Base-by-base conservation (phyloP, 2,888 invertebrate genomes). In the Macrophya alboannulata region DNA sequence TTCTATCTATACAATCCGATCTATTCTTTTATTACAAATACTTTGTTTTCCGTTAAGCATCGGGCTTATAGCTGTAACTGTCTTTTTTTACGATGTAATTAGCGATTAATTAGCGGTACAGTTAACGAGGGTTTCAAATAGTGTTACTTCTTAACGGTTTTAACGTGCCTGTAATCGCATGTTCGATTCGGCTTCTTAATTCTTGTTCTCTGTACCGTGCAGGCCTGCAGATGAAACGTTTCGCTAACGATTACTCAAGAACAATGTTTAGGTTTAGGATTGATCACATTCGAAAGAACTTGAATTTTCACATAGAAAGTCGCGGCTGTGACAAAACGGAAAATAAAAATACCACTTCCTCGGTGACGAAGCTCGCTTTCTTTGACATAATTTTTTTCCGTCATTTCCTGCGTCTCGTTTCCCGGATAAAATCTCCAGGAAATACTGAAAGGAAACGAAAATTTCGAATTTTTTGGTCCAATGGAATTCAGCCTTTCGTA, bases 81-180 rank as follows among this genome's bases (percentile, higher is more conserved):
- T 25, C 5, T 37, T 68, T 10, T 40, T 55, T 77, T 5, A 31
- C 37, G 31, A 8, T n/a, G 31, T 55, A 77, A 77, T 77, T 77
- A 77, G 77, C 51, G 37, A 51, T n/a, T 51, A 77, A 77, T 77
- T 77, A 55, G 77, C 37, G 17, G 31, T 77, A 77, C 77, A 55
- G 51, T 55, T 77, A 77, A 77, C 77, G 31, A 68, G 37, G 5
- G 31, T 77, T 77, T 77, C 2, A 55, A 55, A 77, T 77, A 1
- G 77, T 9, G 37, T 31, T 55, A 77, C 77, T 77, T 17, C 55
- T 77, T 77, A 55, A 77, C 51, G 55, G 77, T 77, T 77, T 77
- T 17, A 37, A 37, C 31, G 31, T 17, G 17, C 51, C 77, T 37
- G n/a, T n/a, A n/a, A 76, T 31, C 17, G n/a, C 10, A 10, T 76